Percentiles rank a stretch among this genome's conserved stretches.
Evolutionary conservation across 2,113 vertebrate genomes (phyloP).

Genomic region (Leucopsar rothschildi): DNA sequence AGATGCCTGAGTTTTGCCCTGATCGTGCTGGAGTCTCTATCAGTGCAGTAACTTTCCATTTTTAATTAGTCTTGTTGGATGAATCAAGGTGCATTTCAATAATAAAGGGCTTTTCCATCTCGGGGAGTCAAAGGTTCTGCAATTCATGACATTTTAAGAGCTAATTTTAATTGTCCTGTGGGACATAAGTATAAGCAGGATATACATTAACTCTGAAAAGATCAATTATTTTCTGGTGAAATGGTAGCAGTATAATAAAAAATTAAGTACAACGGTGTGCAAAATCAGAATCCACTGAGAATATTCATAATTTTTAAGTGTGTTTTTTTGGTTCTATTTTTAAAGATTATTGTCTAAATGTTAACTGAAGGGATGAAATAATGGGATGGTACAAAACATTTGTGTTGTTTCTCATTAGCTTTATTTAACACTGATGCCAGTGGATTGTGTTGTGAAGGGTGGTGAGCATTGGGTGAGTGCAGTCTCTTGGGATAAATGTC

Average conservation of each 20-base stretch:
- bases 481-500: not conserved
- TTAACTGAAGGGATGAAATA: not conserved
- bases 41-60: not conserved
- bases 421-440: not conserved
- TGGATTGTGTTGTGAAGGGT: not conserved
- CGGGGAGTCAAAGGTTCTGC: not conserved
- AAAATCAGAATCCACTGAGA: not conserved
- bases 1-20: not conserved
- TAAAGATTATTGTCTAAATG: not conserved
- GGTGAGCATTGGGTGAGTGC: not conserved
- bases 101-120: not conserved
- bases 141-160: not conserved
- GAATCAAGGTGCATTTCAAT: not conserved
- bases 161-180: not conserved
- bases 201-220: not conserved
- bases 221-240: not conserved
- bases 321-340: not conserved
- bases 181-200: not conserved
- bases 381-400: not conserved
- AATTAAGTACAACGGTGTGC: not conserved
- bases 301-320: not conserved
- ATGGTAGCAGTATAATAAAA: not conserved
- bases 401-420: not conserved
- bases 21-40: not conserved
- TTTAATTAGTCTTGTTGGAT: not conserved